Evolutionary conservation across 2,888 invertebrate genomes (phyloP), one percentile per base, ranked within the genome.

Genomic region (Onthophagus sagittarius): DNA sequence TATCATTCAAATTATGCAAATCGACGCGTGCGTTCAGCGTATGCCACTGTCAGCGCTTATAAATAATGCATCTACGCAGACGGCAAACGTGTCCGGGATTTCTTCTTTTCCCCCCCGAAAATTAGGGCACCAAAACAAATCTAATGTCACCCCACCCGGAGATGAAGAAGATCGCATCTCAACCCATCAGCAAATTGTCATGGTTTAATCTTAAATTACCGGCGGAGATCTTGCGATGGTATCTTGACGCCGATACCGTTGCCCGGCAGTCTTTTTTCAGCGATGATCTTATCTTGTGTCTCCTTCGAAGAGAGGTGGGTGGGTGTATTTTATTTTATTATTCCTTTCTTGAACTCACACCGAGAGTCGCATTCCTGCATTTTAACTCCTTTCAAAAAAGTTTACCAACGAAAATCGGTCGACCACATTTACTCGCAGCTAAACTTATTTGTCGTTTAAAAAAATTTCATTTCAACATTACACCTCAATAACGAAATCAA

Each of bases 1-100:
- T 67, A 67, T 67, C 67, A 67, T 67, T 67, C 67, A 67, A 67
- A 67, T 67, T 67, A 67, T 67, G 67, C 67, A 67, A 67, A 67
- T 67, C 23, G 32, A 32, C 67, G 32, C 67, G 67, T 67, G 67
- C 39, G 39, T 53, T 11, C 4, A 53, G 39, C 39, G 39, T 53
- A 53, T 53, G 39, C 39, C 39, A 53, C 39, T 53, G 39, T 53
- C 39, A 11, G 39, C 39, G 39, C 39, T 53, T 53, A 53, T 53
- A 53, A 53, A 53, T 53, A 53, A 53, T 53, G 39, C 39, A 53
- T 53, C 39, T 2, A 53, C 23, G 23, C 23, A 23, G 3, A 23
- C 39, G 0, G 39, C 6, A 53, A 11, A 53, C 39, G 39, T 11
- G 39, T 53, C 11, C 39, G 39, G 39, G 39, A 2, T 53, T 53